Evolutionary conservation across 2,888 invertebrate genomes (phyloP), one percentile per base, ranked within the genome.

Genomic region (Nomada fucata): DNA sequence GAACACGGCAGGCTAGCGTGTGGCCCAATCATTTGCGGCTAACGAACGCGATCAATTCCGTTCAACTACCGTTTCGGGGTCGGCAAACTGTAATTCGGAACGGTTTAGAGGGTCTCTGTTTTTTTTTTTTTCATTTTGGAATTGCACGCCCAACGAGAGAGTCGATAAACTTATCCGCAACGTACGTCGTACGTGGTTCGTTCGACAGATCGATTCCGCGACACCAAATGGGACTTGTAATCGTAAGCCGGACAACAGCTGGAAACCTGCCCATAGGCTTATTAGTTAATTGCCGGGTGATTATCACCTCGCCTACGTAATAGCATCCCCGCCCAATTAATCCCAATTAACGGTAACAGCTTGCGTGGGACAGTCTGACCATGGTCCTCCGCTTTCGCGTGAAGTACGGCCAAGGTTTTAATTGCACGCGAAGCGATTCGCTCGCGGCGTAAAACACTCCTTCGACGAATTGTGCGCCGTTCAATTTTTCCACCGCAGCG

Each of bases 271-370:
- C 83, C 60, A 72, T 65, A 65, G 83, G 80, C 75, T 77, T 84
- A 84, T 84, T 79, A 80, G 83, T 83, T 80, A 83, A 84, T 84
- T 71, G 77, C 80, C 64, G 36, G 69, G 71, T 82, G 76, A 76
- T 84, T 82, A 82, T 79, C 78, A 55, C 60, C 26, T 36, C 44
- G 60, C 67, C 44, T 61, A 67, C 69, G 61, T 70, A 79, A 76
- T 73, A 59, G 67, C 52, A 57, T 72, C 68, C 36, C 71, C 68
- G 68, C 74, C 68, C 81, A 63, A 84, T 84, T 85, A 85, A 85
- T 84, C 64, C 71, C 81, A 76, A 81, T 85, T 81, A 85, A 84
- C 67, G 75, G 55, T 55, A 77, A 64, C 71, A 57, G 73, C 59
- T 79, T 61, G 76, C 73, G 76, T 79, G 76, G 71, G n/a, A 80